Percentiles rank a stretch among this genome's conserved stretches.
Evolutionary conservation across 1,140 invertebrate genomes (phyloP).

Genomic region (Nomia melanderi): DNA sequence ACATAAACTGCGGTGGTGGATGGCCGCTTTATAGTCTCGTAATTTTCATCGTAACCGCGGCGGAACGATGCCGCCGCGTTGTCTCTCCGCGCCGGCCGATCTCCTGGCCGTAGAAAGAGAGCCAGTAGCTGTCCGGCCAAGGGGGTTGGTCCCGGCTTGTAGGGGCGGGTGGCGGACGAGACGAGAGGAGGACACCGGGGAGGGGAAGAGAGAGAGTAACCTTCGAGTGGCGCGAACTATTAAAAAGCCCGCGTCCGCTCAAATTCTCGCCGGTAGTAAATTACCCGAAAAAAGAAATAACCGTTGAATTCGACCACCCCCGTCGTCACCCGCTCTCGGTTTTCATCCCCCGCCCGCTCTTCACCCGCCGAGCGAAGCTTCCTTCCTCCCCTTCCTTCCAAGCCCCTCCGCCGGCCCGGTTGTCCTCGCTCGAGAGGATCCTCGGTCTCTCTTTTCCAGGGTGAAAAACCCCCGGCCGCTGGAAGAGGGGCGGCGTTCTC

Average conservation of each 20-base stretch:
- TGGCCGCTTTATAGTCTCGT: slow-evolving; percentile 63
- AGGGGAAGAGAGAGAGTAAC: slow-evolving; percentile 17
- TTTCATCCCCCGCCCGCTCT: slow-evolving; percentile 33
- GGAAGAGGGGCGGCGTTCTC: slow-evolving; percentile 71
- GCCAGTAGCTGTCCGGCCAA: background rate
- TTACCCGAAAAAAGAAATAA: slow-evolving; percentile 75
- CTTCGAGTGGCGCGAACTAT: slow-evolving; percentile 73
- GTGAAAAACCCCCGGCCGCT: slow-evolving; percentile 62
- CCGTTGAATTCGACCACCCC: slow-evolving; percentile 60
- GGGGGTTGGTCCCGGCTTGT: background rate
- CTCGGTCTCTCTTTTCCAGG: slow-evolving; percentile 53
- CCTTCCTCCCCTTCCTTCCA: slow-evolving; percentile 2
- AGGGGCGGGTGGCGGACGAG: background rate
- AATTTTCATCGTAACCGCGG: slow-evolving; percentile 61
- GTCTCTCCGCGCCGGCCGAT: slow-evolving; percentile 39
- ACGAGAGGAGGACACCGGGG: background rate
- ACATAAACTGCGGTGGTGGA: slow-evolving; percentile 57
- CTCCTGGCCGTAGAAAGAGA: slow-evolving; percentile 19
- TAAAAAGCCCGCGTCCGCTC: slow-evolving; percentile 76
- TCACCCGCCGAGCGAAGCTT: slow-evolving; percentile 19
- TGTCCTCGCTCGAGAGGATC: slow-evolving; percentile 47
- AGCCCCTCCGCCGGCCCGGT: slow-evolving; percentile 18
- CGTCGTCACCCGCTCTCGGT: slow-evolving; percentile 32
- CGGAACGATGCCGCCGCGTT: slow-evolving; percentile 41
- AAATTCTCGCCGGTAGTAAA: slow-evolving; percentile 77